Conservation (phyloP, 92 coral and sea anemone species). For the Muricea muricata region DNA sequence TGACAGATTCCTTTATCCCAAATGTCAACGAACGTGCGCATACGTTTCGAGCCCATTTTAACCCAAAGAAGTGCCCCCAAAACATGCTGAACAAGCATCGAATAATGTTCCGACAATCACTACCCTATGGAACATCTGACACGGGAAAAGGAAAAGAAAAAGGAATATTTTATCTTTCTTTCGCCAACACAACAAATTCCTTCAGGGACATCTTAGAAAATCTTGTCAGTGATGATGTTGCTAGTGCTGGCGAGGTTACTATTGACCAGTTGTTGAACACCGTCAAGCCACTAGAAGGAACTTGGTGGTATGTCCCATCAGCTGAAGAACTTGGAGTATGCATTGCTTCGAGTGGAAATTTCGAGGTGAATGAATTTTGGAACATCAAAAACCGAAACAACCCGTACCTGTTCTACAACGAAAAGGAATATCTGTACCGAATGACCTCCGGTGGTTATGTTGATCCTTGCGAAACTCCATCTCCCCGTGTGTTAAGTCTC, state of each 20-base stretch:
- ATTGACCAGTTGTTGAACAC: conserved; percentile 68
- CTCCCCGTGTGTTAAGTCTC: too few relatives aligned
- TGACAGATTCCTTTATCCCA: too few relatives aligned
- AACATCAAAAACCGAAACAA: conserved; percentile 65
- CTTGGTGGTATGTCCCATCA: conserved; percentile 79
- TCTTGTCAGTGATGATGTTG: conserved; percentile 53
- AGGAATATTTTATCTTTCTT: conserved; percentile 74
- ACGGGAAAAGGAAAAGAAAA: too few relatives aligned
- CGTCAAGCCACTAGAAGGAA: too few relatives aligned
- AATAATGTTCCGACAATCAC: too few relatives aligned
- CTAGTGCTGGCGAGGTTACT: conserved; percentile 70
- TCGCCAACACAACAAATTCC: conserved; percentile 69
- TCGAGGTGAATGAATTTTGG: too few relatives aligned
- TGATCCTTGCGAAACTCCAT: conserved; percentile 69
- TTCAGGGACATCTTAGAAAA: conserved; percentile 66
- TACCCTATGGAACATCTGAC: too few relatives aligned
- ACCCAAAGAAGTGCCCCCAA: too few relatives aligned
- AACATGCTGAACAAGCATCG: too few relatives aligned
- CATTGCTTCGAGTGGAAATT: conserved; percentile 33
- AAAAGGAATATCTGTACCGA: too few relatives aligned
- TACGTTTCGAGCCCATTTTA: too few relatives aligned
- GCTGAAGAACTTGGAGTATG: conserved; percentile 68
- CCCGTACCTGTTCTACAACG: conserved; percentile 81
- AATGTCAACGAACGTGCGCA: too few relatives aligned
- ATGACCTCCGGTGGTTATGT: conserved; percentile 80